Conservation (phyloP, 2,797 vertebrate genomes). For the Argya squamiceps region DNA sequence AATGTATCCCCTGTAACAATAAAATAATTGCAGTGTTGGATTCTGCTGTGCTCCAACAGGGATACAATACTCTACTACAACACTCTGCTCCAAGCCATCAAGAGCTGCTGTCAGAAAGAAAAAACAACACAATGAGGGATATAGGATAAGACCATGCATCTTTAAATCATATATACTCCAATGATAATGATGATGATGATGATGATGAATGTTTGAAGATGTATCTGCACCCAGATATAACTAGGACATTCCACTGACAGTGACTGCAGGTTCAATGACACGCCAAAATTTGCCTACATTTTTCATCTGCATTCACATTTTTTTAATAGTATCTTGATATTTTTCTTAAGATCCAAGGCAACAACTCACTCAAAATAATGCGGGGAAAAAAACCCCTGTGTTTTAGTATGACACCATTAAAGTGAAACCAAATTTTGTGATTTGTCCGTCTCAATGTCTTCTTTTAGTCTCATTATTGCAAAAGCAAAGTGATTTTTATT, state of each 20-base stretch:
- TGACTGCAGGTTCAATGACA: background rate
- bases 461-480: conserved; percentile 62
- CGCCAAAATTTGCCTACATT: background rate
- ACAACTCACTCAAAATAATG: background rate
- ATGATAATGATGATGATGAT: fast-evolving
- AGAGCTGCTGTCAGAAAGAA: background rate
- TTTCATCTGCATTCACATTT: background rate
- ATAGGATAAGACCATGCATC: background rate
- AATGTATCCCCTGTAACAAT: background rate
- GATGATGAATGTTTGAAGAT: background rate
- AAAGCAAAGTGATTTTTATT: conserved; percentile 57
- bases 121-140: background rate
- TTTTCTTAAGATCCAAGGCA: background rate
- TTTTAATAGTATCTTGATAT: background rate
- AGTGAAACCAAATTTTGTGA: conserved; percentile 33
- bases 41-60: background rate
- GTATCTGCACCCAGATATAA: background rate
- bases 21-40: background rate
- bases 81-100: background rate
- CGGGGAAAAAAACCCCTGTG: background rate
- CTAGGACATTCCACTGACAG: background rate
- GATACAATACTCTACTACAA: background rate
- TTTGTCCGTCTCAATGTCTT: conserved; percentile 57
- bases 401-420: background rate
- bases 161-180: background rate